phyloP scores from a whole-genome alignment of 1,140 invertebrate genomes.

The Chionoecetes opilio region DNA sequence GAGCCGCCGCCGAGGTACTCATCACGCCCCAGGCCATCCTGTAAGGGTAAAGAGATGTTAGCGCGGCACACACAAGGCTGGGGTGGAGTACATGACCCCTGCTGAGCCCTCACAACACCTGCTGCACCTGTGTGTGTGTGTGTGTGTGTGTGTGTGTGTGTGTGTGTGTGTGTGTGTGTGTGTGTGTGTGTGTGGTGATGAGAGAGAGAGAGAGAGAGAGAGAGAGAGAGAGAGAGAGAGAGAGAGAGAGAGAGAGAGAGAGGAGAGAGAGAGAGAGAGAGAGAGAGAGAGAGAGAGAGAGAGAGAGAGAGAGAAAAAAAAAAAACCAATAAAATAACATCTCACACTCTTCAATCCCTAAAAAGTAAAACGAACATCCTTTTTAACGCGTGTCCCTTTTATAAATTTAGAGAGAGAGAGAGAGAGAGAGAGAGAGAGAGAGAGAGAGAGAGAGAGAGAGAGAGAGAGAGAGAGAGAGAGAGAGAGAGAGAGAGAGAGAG shows the following conservation, averaged over 20 bases:
- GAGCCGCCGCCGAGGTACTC: slow-evolving; percentile 68
- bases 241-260: slow-evolving; percentile 12
- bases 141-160: slow-evolving; percentile 49
- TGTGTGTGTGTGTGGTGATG: background rate
- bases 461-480: slow-evolving; percentile 54
- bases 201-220: slow-evolving; percentile 48
- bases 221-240: slow-evolving; percentile 48
- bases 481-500: slow-evolving; percentile 60
- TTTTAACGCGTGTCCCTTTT: too few relatives aligned
- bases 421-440: too few relatives aligned
- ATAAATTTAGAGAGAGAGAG: too few relatives aligned
- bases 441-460: slow-evolving; percentile 37
- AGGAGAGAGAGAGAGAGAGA: background rate
- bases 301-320: too few relatives aligned
- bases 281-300: background rate
- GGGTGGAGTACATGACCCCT: background rate
- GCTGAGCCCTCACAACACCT: background rate
- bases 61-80: background rate
- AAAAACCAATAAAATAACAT: too few relatives aligned
- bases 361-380: too few relatives aligned
- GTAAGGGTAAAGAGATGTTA: background rate
- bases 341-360: too few relatives aligned
- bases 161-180: slow-evolving; percentile 52
- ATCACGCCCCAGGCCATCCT: slow-evolving; percentile 57
- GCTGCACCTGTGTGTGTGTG: slow-evolving; percentile 18